Conservation (phyloP, 2,113 vertebrate genomes). For the Glareola pratincola region DNA sequence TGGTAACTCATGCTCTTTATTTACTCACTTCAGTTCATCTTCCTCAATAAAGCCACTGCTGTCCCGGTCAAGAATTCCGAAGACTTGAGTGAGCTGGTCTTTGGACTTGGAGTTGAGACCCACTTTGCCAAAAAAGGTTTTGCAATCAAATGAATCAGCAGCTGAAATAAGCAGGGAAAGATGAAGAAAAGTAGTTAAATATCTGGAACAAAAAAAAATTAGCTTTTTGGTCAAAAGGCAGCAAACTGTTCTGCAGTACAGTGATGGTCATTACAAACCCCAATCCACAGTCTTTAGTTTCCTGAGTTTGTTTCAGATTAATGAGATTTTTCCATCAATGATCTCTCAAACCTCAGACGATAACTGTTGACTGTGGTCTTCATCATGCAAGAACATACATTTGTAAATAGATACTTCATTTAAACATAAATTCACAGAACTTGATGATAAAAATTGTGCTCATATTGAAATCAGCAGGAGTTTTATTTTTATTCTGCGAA, state of each 20-base stretch:
- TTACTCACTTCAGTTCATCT: constrained; percentile 81
- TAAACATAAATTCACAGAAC: background rate
- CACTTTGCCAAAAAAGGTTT: constrained; percentile 80
- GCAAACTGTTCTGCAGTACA: background rate
- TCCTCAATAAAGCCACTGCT: constrained; percentile 85
- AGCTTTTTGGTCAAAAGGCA: background rate
- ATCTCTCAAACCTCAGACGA: background rate
- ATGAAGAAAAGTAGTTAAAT: background rate
- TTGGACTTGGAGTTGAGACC: constrained; percentile 76
- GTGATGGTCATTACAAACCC: background rate
- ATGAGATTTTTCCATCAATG: background rate
- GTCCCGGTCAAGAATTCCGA: constrained; percentile 82
- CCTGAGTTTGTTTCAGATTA: background rate
- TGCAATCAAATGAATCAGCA: constrained; percentile 78
- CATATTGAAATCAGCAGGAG: background rate
- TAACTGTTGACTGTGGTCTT: background rate
- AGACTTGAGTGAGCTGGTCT: constrained; percentile 74
- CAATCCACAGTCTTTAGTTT: background rate
- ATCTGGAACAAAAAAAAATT: background rate
- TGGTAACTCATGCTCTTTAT: background rate
- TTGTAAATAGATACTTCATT: background rate
- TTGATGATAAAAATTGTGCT: background rate
- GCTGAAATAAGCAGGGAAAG: constrained; percentile 51
- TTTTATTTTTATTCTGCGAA: background rate
- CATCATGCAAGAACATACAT: background rate